Evolutionary conservation across 2,113 vertebrate species (phyloP), one percentile per base, ranked within the genome.

Genomic region (Lampris megalopsis): DNA sequence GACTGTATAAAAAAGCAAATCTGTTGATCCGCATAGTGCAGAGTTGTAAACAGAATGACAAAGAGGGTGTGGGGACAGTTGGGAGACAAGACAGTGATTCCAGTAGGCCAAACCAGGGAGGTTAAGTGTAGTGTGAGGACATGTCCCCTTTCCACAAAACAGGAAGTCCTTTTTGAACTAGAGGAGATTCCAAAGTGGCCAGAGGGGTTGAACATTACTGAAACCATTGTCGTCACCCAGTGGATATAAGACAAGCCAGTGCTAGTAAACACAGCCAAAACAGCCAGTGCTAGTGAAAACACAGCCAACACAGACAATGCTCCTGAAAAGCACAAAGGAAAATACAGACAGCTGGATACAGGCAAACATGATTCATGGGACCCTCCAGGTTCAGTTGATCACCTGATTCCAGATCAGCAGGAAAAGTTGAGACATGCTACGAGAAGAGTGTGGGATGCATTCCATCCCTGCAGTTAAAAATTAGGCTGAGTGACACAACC

Each of bases 401-500:
- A 57, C 54, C n/a, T 35, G 0, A 57, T 24, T 3, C 13, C 11
- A 35, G 54, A 24, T 6, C 54, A 57, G 54, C 54, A 57, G 54
- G n/a, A 57, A 57, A 57, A 57, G 6, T 11, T 57, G 24, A n/a
- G n/a, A 57, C 54, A 57, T 57, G 54, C n/a, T 57, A 35, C 2
- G 54, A 35, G 54, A 57, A 35, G 54, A 57, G 54, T 57, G 54
- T 57, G 54, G 54, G 54, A 35, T 57, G n/a, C 54, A 57, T 57
- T 35, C 54, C 54, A 56, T 56, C 53, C n/a, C n/a, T 57, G 54
- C 54, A 57, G 6, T 35, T 57, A 35, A 57, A 57, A 57, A 57
- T 57, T 24, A 57, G 54, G 35, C 24, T 57, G 53, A 11, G 5
- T 57, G 54, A 35, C 54, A n/a, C 11, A 57, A 57, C 54, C 2